Evolutionary conservation across 2,797 vertebrate species (phyloP), one percentile per base, ranked within the genome.

Genomic region (Bradypodion ventrale): DNA sequence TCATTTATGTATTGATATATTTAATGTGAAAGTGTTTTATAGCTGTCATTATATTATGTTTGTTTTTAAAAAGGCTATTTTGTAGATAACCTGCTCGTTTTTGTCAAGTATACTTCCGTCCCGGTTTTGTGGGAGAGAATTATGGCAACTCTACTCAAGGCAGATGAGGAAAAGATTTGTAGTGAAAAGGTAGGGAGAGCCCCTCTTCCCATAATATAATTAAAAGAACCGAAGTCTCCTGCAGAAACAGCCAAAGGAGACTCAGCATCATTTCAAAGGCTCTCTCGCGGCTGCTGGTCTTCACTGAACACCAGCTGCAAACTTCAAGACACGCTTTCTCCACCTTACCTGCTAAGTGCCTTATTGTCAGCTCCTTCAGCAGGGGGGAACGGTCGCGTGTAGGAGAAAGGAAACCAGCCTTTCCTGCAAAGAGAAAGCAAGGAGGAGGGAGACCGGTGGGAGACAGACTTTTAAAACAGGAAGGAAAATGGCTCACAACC

Each of bases 321-420:
- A 35, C 27, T 49, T 2, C 23, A 5, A 29, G 70, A 9, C 66
- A 73, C 46, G 16, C 23, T 7, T 16, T 2, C 23, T n/a, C 35
- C 5, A n/a, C 13, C 93, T 92, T 86, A 97, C 97, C 95, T 95
- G 83, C 87, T 82, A 75, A 95, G 94, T 0, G 94, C 88, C 56
- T 94, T 56, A 56, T 5, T 95, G 83, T 96, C 96, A 3, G 87
- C 76, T 82, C 90, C 91, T 84, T 92, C 93, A 42, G 75, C 37
- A 16, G 86, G 62, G 27, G 94, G 93, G 44, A 95, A 93, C 1
- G 95, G 94, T 76, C 97, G 96, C 66, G 97, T 98, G 94, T 97
- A 97, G 87, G 97, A 97, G 94, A 97, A 97, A 86, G 97, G 97
- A 93, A 98, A 98, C 97, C 97, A 98, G 92, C 97, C 97, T 97